These are phyloP conservation scores for Pycnonotus jocosus DNA, from an alignment of 2,113 vertebrate species.

Conservation along the genomic window DNA sequence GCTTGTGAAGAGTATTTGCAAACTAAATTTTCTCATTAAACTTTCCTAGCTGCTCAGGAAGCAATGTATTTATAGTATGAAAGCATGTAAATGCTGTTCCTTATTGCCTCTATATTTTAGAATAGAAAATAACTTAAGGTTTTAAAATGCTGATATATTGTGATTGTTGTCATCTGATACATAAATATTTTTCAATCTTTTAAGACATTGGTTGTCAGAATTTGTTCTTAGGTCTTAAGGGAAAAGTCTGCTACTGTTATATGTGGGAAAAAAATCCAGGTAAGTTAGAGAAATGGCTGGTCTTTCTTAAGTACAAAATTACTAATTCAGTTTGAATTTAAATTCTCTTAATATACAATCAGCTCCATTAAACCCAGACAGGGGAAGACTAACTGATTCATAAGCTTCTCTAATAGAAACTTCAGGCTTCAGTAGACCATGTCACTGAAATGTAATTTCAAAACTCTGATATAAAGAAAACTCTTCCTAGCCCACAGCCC, in stretches of 20 bases:
- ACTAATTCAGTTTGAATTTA: not conserved
- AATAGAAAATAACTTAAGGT: not conserved
- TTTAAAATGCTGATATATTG: not conserved
- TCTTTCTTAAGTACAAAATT: not conserved
- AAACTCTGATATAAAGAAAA: not conserved
- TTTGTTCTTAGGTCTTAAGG: not conserved
- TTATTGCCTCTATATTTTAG: constrained; percentile 8
- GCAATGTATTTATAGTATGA: not conserved
- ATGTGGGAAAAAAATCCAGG: not conserved
- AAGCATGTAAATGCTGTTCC: not conserved
- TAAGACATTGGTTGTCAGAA: not conserved
- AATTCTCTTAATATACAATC: not conserved
- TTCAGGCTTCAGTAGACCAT: not conserved
- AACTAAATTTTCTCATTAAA: not conserved
- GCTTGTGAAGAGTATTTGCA: not conserved
- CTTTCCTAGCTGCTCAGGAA: constrained; percentile 21
- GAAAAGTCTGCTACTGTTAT: not conserved
- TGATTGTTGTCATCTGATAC: not conserved
- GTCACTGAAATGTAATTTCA: not conserved
- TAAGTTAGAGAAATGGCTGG: not conserved
- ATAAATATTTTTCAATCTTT: constrained; percentile 55
- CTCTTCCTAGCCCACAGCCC: not conserved
- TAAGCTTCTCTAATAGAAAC: not conserved
- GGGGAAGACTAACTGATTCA: not conserved
- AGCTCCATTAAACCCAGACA: not conserved